These are phyloP conservation scores for Lottia scabra DNA, from an alignment of 2,888 invertebrate genomes.

Conservation along the genomic window DNA sequence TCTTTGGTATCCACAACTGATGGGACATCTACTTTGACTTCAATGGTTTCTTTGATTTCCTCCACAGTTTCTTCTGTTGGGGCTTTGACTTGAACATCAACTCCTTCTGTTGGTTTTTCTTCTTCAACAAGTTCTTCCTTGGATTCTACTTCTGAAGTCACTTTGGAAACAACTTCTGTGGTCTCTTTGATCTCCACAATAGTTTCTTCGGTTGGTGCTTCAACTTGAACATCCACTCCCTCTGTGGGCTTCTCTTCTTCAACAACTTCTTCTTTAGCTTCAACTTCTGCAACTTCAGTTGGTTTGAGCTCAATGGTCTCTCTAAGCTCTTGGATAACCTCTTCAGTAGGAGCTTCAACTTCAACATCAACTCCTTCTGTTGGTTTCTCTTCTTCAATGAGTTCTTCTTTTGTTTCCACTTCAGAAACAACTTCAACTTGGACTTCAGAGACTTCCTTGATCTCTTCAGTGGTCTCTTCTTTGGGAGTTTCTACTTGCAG, in stretches of 20 bases:
- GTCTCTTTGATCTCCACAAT: slow-evolving; percentile 18
- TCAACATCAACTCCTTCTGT: too few species aligned
- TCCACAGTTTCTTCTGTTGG: slow-evolving; percentile 27
- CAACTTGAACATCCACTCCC: slow-evolving; percentile 22
- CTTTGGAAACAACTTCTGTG: slow-evolving; percentile 23
- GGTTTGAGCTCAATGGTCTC: slow-evolving; percentile 25
- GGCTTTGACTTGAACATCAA: slow-evolving; percentile 22
- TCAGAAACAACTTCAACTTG: too few species aligned
- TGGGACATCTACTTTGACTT: background rate
- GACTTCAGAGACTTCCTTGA: background rate
- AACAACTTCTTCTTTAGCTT: slow-evolving; percentile 14
- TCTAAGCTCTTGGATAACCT: slow-evolving; percentile 24
- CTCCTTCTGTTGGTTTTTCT: slow-evolving; percentile 6
- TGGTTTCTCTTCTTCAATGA: too few species aligned
- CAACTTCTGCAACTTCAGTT: slow-evolving; percentile 28
- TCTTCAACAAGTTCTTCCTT: slow-evolving; percentile 11
- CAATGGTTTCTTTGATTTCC: slow-evolving; percentile 1
- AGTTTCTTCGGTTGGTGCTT: slow-evolving; percentile 14
- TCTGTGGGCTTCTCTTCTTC: slow-evolving; percentile 20
- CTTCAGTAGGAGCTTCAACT: slow-evolving; percentile 24
- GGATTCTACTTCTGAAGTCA: slow-evolving; percentile 21
- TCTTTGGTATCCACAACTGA: background rate
- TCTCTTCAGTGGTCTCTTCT: slow-evolving; percentile 18
- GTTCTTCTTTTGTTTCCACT: too few species aligned
- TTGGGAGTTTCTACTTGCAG: slow-evolving; percentile 9